Base-by-base conservation (phyloP, 2,797 vertebrate species). In the Aldrovandia affinis region DNA sequence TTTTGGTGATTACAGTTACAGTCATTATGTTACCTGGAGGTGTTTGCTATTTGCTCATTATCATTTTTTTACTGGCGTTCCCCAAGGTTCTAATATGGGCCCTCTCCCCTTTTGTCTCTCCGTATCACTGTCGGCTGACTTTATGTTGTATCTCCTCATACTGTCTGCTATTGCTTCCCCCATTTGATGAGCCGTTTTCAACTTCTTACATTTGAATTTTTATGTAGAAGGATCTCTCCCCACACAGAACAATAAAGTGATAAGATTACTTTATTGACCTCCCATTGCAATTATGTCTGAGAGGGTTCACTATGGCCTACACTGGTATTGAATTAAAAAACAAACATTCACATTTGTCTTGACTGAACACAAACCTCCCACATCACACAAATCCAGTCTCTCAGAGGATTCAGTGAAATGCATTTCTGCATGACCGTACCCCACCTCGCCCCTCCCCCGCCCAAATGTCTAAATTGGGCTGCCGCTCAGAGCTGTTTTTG, bases 401-500 rank as follows among this genome's bases (percentile, higher is more conserved):
- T 55, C 47, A 80, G 61, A 84, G 83, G 83, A 47, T 65, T 80
- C 83, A 47, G 61, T 80, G 68, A 84, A 84, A 84, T 84, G 80
- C 68, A 84, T 84, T 39, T 73, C 47, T 28, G 55, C 83, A 63
- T 86, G 73, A 80, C 82, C 78, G 33, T 73, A 59, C 77, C 81
- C 50, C 82, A 75, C 65, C 78, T 52, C 54, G 57, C 70, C 68
- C 82, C 82, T 80, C 78, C 82, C 54, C 84, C 39, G 20, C 14
- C 63, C 78, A 86, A 75, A 83, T 59, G 80, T 79, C 78, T 68
- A 42, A 14, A 70, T 78, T 80, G 36, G 15, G 65, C 80, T 57
- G 20, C 22, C 33, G 50, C 78, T 47, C 22, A 63, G 63, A 82
- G 36, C 80, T n/a, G 22, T 70, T 28, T n/a, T 85, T 82, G 47